Evolutionary conservation across 2,113 vertebrate genomes (phyloP).

Genomic region (Onychostruthus taczanowskii): DNA sequence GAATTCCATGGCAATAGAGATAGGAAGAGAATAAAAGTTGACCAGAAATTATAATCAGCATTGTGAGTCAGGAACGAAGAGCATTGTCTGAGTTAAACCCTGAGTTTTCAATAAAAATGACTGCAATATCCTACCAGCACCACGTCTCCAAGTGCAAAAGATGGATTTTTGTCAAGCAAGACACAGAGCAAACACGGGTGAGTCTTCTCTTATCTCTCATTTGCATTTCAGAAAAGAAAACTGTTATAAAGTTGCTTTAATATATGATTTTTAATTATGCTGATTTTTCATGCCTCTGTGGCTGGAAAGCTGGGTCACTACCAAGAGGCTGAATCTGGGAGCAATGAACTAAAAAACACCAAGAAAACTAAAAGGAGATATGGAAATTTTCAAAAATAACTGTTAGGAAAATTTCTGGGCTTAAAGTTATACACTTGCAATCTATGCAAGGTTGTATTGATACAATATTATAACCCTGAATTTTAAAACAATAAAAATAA

Average conservation of each 20-base stretch:
- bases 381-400: background rate
- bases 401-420: background rate
- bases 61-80: background rate
- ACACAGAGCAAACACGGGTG: background rate
- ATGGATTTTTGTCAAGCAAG: background rate
- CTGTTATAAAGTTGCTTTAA: background rate
- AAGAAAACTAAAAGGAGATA: background rate
- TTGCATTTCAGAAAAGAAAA: background rate
- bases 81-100: background rate
- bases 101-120: background rate
- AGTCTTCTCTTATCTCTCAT: background rate
- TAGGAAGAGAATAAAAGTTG: background rate
- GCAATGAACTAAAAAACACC: background rate
- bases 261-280: background rate
- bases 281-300: constrained; percentile 1
- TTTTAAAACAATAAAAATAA: background rate
- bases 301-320: background rate
- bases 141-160: background rate
- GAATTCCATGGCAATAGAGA: background rate
- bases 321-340: background rate
- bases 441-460: background rate
- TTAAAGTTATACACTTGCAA: background rate
- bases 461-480: background rate
- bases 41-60: background rate
- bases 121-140: background rate